Evolutionary conservation across 1,140 invertebrate species (phyloP), one percentile per base, ranked within the genome.

Genomic region (Idris sp.): DNA sequence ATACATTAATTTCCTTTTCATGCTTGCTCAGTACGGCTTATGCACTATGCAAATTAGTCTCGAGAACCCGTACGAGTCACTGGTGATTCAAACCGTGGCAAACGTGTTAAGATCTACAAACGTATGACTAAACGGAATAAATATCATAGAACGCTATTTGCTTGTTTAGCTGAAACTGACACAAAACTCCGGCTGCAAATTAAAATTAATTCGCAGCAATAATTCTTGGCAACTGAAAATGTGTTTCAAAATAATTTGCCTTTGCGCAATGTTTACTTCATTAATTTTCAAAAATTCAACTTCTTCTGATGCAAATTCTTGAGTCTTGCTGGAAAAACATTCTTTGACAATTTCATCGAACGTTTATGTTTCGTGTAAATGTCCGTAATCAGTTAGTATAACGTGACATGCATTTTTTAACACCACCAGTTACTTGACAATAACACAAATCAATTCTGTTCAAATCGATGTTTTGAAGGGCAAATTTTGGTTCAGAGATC

Each of bases 1-100:
- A 51, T 54, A 71, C 53, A 56, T 59, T 71, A 71, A 71, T 69
- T 69, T 69, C 65, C 65, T 59, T 56, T 59, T 69, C 65, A 69
- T 53, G 46, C 65, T 69, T 61, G 62, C 46, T 69, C 65, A 46
- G 54, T 59, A 43, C 33, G 54, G 46, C 65, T 69, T 58, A 61
- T 69, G 65, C 65, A 36, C 54, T 59, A 69, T 69, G 65, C 65
- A 69, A 69, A 69, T 69, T 51, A 69, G 54, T 33, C 46, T 44
- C 53, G 58, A 69, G 59, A 58, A 69, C 54, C 65, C 44, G 28
- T 69, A 59, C 53, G 65, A 69, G 65, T 58, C 65, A 53, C 53
- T 35, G 65, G 53, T 69, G 65, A 58, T 69, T 59, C 65, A 48
- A 69, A 53, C 53, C 46, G 35, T 69, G 18, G 65, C 65, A 36